Base-by-base conservation (phyloP, 2,888 invertebrate species). In the Gymnoscelis rufifasciata region DNA sequence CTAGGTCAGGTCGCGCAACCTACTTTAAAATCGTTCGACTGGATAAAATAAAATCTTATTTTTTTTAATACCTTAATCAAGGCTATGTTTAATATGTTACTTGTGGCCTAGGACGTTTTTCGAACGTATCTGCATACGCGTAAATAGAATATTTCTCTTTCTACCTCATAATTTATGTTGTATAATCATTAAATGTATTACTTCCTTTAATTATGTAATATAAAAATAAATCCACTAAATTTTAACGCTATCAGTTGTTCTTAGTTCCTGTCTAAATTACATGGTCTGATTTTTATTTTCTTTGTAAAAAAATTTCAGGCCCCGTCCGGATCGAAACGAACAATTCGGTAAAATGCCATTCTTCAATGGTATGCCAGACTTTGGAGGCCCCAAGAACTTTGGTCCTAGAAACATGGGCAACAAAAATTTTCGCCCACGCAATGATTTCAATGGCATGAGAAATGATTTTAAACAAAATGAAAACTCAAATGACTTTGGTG, bases 241-340 rank as follows among this genome's bases (percentile, higher is more conserved):
- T n/a, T n/a, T n/a, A n/a, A n/a, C n/a, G n/a, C n/a, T n/a, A n/a
- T n/a, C n/a, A n/a, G n/a, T n/a, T n/a, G n/a, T n/a, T n/a, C n/a
- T n/a, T n/a, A n/a, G n/a, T n/a, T n/a, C n/a, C n/a, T 19, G 5
- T 19, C 5, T 19, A 3, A 3, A 3, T 19, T 19, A 19, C 3
- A 19, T 19, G 19, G 19, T 2, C 19, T 3, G 2, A 5, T 19
- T 19, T 19, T 19, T 19, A 19, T 5, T 19, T 19, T 3, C 5
- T 19, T 19, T 5, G 5, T 19, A 15, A 29, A 36, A 38, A 35
- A 89, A 88, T 88, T 91, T 87, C 80, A 90, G 91, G 74, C 89
- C 90, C 69, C 87, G 91, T 74, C 86, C 90, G 74, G 91, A 91
- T 78, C 90, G 91, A 74, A 89, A 89, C 83, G 91, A 91, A 89